phyloP scores from a whole-genome alignment of 2,797 vertebrate species.

The Otolemur crassicaudatus region DNA sequence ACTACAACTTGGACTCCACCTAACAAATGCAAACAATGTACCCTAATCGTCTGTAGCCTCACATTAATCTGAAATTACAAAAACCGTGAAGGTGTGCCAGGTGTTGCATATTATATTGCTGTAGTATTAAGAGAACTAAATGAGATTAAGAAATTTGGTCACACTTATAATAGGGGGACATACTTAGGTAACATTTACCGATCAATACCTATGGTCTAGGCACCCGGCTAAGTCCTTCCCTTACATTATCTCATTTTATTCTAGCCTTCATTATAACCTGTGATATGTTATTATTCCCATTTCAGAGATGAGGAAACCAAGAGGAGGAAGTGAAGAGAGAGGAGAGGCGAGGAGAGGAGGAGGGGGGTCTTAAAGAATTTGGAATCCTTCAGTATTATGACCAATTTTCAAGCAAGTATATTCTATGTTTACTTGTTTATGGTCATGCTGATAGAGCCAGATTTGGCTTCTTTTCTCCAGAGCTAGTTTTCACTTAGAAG shows the following conservation, averaged over 20 bases:
- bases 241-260: not conserved
- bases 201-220: not conserved
- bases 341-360: not conserved
- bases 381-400: not conserved
- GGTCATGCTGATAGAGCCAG: not conserved
- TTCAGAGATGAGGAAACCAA: not conserved
- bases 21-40: no score
- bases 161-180: not conserved
- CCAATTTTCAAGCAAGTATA: slow-evolving; percentile 29
- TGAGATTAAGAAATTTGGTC: not conserved
- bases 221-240: not conserved
- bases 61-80: no score
- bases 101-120: not conserved
- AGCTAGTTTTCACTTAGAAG: slow-evolving; percentile 6
- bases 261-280: not conserved
- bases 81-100: not conserved
- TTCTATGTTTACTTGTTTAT: not conserved
- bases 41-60: no score
- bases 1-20: no score
- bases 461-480: not conserved
- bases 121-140: not conserved
- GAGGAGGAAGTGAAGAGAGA: not conserved
- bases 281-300: not conserved
- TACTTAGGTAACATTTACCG: not conserved
- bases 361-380: not conserved